These are phyloP conservation scores for Canis aureus DNA, from an alignment of 2,113 vertebrate genomes.

Conservation along the genomic window DNA sequence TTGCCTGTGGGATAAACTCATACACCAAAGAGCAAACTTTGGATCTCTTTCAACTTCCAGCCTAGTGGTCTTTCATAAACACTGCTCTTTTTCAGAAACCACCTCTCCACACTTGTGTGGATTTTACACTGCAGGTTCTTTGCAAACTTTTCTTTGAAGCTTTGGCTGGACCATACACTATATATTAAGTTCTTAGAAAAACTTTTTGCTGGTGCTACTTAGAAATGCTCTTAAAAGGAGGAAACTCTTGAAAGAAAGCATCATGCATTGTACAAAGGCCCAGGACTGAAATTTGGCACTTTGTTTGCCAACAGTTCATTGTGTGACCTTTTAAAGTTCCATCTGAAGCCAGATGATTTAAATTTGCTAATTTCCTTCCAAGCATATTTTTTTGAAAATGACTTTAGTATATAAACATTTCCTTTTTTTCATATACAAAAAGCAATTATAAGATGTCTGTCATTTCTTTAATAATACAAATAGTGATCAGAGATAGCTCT, in stretches of 20 bases:
- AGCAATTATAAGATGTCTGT: neutral
- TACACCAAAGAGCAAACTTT: neutral
- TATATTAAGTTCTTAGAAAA: conserved; percentile 1
- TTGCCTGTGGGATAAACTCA: neutral
- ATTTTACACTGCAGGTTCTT: neutral
- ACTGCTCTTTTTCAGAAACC: neutral
- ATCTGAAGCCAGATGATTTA: neutral
- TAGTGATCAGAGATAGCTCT: conserved; percentile 12
- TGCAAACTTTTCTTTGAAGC: neutral
- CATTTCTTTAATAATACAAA: conserved; percentile 23
- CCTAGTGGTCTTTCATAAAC: neutral
- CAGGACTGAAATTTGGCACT: neutral
- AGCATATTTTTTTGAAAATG: conserved; percentile 44
- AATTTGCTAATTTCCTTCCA: neutral
- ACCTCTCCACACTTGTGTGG: neutral
- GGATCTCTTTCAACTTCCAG: neutral
- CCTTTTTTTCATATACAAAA: neutral
- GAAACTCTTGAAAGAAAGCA: neutral
- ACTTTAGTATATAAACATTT: neutral
- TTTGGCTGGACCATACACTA: neutral
- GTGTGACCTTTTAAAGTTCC: neutral
- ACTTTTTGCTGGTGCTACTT: neutral
- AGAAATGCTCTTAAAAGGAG: neutral
- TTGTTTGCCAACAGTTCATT: neutral
- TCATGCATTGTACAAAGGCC: neutral